Conservation (phyloP, 2,113 vertebrate genomes). For the Apodemus sylvaticus region DNA sequence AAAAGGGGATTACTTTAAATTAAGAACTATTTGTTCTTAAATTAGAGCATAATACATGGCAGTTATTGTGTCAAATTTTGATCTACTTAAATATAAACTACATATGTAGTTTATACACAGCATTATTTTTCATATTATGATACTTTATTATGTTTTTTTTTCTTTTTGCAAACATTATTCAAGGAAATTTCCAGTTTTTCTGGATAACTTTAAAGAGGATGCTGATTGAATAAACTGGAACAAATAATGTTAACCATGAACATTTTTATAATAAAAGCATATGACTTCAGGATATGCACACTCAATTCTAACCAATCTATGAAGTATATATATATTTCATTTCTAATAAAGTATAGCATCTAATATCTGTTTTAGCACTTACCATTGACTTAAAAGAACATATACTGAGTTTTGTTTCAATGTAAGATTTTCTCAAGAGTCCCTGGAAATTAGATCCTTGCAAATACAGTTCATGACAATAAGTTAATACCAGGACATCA, state of each 20-base stretch:
- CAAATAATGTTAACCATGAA: not conserved
- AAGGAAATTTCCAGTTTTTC: not conserved
- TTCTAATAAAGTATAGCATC: conserved; percentile 25
- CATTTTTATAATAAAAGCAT: not conserved
- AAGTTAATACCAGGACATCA: not conserved
- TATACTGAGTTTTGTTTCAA: conserved; percentile 33
- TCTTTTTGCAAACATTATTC: not conserved
- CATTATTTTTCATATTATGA: not conserved
- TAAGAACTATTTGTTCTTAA: not conserved
- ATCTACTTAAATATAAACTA: not conserved
- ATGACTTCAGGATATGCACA: not conserved
- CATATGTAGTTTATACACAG: not conserved
- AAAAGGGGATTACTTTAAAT: not conserved
- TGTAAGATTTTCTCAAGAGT: not conserved
- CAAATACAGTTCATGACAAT: not conserved
- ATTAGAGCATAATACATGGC: not conserved
- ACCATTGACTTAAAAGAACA: conserved; percentile 34
- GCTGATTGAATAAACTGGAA: not conserved
- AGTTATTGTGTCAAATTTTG: not conserved
- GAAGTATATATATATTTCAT: not conserved
- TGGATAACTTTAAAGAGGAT: not conserved
- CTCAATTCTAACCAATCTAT: conserved; percentile 8
- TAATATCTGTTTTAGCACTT: conserved; percentile 20
- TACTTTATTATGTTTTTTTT: not conserved
- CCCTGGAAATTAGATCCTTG: not conserved